phyloP scores from a whole-genome alignment of 2,113 vertebrate genomes.

The Serilophus lunatus region DNA sequence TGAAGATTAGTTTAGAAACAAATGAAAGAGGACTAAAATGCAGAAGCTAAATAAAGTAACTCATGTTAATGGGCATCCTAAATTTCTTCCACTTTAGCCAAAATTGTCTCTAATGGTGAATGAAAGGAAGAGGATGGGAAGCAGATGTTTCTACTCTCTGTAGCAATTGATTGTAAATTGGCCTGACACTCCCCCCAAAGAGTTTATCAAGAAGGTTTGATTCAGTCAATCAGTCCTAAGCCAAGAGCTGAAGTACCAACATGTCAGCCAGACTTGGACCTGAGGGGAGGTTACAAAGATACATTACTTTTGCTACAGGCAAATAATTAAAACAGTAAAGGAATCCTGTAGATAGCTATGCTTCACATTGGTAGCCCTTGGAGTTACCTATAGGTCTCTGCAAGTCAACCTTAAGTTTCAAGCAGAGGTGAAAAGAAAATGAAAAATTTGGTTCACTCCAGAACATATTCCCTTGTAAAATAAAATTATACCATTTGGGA shows the following conservation, averaged over 20 bases:
- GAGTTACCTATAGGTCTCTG: neutral
- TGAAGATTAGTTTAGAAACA: constrained; percentile 39
- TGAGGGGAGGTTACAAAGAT: neutral
- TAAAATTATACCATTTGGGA: neutral
- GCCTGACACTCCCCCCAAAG: neutral
- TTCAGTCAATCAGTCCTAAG: neutral
- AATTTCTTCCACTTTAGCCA: constrained; percentile 37
- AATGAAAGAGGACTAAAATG: constrained; percentile 25
- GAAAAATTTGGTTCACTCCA: neutral
- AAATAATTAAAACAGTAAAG: neutral
- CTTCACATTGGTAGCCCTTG: neutral
- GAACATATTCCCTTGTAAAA: neutral
- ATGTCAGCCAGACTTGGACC: neutral
- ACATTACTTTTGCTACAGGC: neutral
- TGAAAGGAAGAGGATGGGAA: constrained; percentile 13
- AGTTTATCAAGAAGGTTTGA: neutral
- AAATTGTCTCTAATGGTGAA: neutral
- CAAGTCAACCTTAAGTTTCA: neutral
- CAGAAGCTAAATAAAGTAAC: constrained; percentile 30
- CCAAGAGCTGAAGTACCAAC: neutral
- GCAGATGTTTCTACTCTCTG: constrained; percentile 11
- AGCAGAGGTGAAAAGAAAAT: neutral
- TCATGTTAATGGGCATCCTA: constrained; percentile 9
- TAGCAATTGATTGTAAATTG: constrained; percentile 9
- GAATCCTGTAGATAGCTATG: neutral